A percentile compares a stretch with the other conserved stretches of the same genome.
Evolutionary conservation across 2,113 vertebrate species (phyloP).

Genomic region (Ceuthmochares aereus): DNA sequence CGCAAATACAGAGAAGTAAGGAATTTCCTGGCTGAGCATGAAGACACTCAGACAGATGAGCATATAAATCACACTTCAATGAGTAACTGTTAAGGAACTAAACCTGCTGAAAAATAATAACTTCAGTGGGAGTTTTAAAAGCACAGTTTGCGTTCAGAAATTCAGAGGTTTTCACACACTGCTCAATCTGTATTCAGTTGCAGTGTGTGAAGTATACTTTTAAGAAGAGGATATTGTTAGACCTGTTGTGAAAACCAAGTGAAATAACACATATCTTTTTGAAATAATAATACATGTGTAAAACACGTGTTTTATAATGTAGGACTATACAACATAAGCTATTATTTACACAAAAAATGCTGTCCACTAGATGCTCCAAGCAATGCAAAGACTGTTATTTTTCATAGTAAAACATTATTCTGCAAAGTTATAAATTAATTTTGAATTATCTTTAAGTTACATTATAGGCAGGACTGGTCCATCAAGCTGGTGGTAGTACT

Average conservation of each 20-base stretch:
- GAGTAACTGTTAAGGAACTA: slow-evolving; percentile 20
- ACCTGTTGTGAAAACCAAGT: neutral
- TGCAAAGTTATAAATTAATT: neutral
- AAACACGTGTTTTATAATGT: neutral
- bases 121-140: slow-evolving; percentile 28
- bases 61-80: neutral
- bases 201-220: neutral
- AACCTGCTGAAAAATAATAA: slow-evolving; percentile 25
- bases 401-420: neutral
- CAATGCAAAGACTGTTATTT: neutral
- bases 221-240: neutral
- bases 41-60: neutral
- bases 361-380: neutral
- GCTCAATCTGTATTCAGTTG: neutral
- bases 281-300: neutral
- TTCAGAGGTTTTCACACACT: neutral
- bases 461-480: neutral
- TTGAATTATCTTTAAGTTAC: neutral
- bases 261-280: neutral
- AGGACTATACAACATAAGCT: neutral
- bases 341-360: neutral
- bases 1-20: neutral
- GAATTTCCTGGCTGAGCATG: neutral
- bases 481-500: neutral
- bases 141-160: neutral